phyloP scores from a whole-genome alignment of 2,113 vertebrate species.

The Zosterops borbonicus region DNA sequence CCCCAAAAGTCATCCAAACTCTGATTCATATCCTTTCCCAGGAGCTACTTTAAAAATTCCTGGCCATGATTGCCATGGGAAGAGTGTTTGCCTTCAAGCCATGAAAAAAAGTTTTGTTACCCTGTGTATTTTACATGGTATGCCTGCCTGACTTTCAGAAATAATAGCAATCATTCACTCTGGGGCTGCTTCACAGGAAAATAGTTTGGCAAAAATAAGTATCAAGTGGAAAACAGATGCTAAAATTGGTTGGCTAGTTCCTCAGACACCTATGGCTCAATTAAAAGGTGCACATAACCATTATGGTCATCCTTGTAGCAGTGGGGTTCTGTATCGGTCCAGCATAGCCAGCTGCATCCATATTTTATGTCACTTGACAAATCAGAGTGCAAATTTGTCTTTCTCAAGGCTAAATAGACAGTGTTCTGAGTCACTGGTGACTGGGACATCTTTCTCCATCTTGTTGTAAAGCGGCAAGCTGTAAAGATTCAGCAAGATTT shows the following conservation, averaged over 20 bases:
- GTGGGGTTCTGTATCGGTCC: background rate
- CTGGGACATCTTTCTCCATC: background rate
- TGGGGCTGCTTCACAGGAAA: conserved; percentile 8
- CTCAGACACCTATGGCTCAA: background rate
- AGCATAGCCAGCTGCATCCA: background rate
- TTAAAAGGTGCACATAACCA: background rate
- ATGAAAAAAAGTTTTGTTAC: background rate
- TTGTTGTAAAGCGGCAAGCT: background rate
- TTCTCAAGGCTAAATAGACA: background rate
- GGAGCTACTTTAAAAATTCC: conserved; percentile 9
- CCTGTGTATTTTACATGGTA: background rate
- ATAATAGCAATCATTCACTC: background rate
- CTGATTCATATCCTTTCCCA: conserved; percentile 48
- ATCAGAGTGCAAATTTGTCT: background rate
- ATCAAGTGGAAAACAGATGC: conserved; percentile 5
- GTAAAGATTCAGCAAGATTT: background rate
- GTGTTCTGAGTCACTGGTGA: background rate
- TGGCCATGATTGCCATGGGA: background rate
- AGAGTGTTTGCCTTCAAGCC: background rate
- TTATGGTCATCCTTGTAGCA: background rate
- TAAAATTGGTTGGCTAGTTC: background rate
- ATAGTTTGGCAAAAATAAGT: conserved; percentile 1
- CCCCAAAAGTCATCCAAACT: background rate
- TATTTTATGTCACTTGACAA: background rate
- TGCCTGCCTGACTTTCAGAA: background rate